Evolutionary conservation across 1,140 invertebrate species (phyloP), one percentile per base, ranked within the genome.

Genomic region (Cotesia glomerata): DNA sequence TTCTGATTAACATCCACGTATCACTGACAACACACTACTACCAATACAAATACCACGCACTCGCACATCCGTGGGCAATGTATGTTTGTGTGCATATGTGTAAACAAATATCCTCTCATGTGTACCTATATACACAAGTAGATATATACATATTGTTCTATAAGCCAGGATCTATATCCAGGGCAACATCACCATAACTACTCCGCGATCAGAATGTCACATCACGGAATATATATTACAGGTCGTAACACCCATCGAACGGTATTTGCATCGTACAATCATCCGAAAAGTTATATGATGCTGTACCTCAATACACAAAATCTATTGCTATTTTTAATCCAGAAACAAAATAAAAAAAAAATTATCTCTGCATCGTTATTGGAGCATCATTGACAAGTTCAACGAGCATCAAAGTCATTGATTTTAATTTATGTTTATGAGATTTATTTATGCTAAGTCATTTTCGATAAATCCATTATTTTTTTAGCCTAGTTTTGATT

Each of bases 1-100:
- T 81, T 79, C 79, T 82, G 81, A 82, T 82, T 81, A 82, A 82
- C 79, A 81, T 79, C 76, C 75, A 76, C 74, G 75, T 75, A 67
- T 63, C 77, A 79, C 73, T 68, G 69, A 51, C 66, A 68, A 67
- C 2, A 45, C 34, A 68, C 56, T 16, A 65, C 34, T 54, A 54
- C 56, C 69, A 56, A 58, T 45, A 61, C 51, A 39, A 26, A 26
- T 26, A 26, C 1, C 26, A 26, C 1, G 26, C 26, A 26, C 26
- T 26, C 2, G 3, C 36, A 39, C 9, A 45, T 56, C 11, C 34
- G 11, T 5, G 26, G 26, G n/a, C n/a, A 11, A 61, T 32, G 58
- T 26, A 26, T 8, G 18, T 34, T 7, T 13, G 32, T 61, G 49
- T 54, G 34, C 11, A 67, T n/a, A 67, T 54, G 52, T 52, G 52